phyloP scores from a whole-genome alignment of 30 jellyfish, hydroid and myxozoan species.

The Cassiopea andromeda region DNA sequence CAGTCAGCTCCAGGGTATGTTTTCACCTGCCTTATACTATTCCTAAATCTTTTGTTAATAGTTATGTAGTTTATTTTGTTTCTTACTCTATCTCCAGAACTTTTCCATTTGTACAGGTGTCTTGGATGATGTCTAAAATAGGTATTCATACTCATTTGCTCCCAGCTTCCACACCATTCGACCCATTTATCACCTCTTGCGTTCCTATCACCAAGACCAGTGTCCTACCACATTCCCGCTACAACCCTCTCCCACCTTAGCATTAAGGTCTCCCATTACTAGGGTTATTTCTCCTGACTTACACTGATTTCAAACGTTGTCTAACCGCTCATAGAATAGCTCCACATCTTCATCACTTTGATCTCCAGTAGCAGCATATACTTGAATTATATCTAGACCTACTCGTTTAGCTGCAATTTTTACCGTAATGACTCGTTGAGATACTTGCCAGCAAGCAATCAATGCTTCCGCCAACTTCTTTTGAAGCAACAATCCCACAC shows the following conservation, averaged over 20 bases:
- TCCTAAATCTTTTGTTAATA: slow-evolving; percentile 14
- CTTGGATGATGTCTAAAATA: neutral
- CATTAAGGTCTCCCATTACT: slow-evolving; percentile 38
- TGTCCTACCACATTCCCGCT: neutral
- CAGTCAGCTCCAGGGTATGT: slow-evolving; percentile 32
- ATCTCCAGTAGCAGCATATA: neutral
- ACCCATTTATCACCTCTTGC: slow-evolving; percentile 8
- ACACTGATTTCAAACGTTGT: neutral
- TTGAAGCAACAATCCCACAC: neutral
- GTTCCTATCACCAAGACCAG: slow-evolving; percentile 3
- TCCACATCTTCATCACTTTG: neutral
- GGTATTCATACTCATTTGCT: slow-evolving; percentile 13
- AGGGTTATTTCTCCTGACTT: slow-evolving; percentile 3
- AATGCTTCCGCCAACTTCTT: neutral
- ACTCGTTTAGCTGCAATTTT: neutral
- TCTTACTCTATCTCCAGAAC: slow-evolving; percentile 9
- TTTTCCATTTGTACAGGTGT: slow-evolving; percentile 19
- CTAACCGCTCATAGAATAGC: neutral
- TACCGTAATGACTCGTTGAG: neutral
- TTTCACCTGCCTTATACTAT: neutral
- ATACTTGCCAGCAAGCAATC: neutral
- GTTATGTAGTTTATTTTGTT: slow-evolving; percentile 26
- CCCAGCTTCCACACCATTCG: neutral
- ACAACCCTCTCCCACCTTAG: slow-evolving; percentile 9
- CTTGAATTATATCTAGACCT: neutral